Evolutionary conservation across 2,888 invertebrate genomes (phyloP).

Genomic region (Macaria liturata): DNA sequence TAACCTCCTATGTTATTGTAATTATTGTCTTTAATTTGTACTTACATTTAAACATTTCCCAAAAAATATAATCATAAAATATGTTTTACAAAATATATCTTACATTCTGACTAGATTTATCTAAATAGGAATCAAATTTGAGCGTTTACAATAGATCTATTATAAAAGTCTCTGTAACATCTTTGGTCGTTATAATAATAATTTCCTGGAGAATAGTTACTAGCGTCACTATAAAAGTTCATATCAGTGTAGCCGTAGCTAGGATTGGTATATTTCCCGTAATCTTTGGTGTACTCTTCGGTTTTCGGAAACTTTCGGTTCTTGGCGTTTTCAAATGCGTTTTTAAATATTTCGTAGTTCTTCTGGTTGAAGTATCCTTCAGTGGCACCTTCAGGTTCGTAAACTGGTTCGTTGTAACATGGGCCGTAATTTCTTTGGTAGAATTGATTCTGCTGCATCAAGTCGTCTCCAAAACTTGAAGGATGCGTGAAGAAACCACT

Average conservation of each 20-base stretch:
- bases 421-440: constrained; percentile 50
- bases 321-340: constrained; percentile 80
- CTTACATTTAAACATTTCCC: constrained; percentile 31
- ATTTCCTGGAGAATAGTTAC: constrained; percentile 58
- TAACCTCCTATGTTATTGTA: constrained; percentile 39
- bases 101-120: constrained; percentile 40
- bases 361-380: constrained; percentile 73
- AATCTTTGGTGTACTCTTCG: constrained; percentile 49
- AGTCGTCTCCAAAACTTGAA: constrained; percentile 64
- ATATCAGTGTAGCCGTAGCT: constrained; percentile 58
- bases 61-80: neutral
- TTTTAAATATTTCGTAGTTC: constrained; percentile 84
- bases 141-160: constrained; percentile 65
- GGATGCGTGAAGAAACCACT: constrained; percentile 77
- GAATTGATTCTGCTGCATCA: constrained; percentile 54
- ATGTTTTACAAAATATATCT: neutral
- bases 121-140: constrained; percentile 53
- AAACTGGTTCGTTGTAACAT: constrained; percentile 44
- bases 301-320: constrained; percentile 56
- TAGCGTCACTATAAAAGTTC: constrained; percentile 51
- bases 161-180: constrained; percentile 69
- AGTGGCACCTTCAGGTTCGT: constrained; percentile 38
- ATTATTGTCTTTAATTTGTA: constrained; percentile 58
- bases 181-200: constrained; percentile 70
- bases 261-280: constrained; percentile 49